Evolutionary conservation across 2,797 vertebrate genomes (phyloP), one percentile per base, ranked within the genome.

Genomic region (Enteromius trimaculatus): DNA sequence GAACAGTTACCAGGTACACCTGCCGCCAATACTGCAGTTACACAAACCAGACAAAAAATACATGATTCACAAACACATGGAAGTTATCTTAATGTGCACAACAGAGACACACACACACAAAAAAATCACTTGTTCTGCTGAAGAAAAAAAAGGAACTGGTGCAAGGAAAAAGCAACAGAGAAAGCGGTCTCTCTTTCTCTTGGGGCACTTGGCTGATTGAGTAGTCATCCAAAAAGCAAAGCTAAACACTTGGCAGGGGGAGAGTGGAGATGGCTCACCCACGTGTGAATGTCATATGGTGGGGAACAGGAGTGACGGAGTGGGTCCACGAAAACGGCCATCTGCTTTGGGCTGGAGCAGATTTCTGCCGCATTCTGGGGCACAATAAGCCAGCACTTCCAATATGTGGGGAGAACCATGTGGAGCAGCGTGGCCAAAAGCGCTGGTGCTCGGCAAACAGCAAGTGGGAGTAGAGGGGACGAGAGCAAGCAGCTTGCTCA

Each of bases 1-100:
- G 93, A 79, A 98, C 97, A 0, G 94, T 97, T 92, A 99, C 93
- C 91, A 99, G 84, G 90, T 99, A 99, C 1, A 99, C 96, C 90
- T 99, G 97, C 21, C 96, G 95, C 98, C 97, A 98, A 88, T 98
- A 99, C 97, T 99, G 90, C 1, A 79, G 74, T 37, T 17, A 79
- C 29, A 60, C 29, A 55, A 23, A 55, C n/a, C 47, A 83, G 55
- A 85, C 51, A 60, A 58, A 58, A 71, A 68, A 37, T 23, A 51
- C 70, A 64, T 49, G n/a, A 64, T 21, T 26, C 21, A 37, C 39
- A 65, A 65, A 75, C 70, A 64, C 68, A 72, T 4, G 1, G 11
- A 37, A 14, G 21, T 17, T 29, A 51, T 79, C 26, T 29, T 34
- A 8, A 58, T 29, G 53, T 34, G 14, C n/a, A 72, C 39, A 65